Evolutionary conservation across 2,113 vertebrate genomes (phyloP).

Genomic region (Nymphicus hollandicus): DNA sequence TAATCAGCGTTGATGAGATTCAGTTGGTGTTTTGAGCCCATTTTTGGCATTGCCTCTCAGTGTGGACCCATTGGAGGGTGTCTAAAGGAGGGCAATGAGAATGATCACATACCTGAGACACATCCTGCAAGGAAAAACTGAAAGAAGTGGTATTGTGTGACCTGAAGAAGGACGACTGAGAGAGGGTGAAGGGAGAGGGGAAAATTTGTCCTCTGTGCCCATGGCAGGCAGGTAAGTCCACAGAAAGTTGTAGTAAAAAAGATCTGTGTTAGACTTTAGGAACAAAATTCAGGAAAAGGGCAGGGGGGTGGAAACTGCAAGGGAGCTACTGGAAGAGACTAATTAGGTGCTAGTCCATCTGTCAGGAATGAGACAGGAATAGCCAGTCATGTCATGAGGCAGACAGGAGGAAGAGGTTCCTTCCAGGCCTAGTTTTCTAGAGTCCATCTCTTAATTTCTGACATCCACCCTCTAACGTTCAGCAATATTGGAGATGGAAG

Average conservation of each 20-base stretch:
- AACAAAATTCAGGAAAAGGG: neutral
- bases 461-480: neutral
- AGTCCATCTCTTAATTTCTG: neutral
- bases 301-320: rapidly evolving
- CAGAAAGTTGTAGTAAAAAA: neutral
- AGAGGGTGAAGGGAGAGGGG: neutral
- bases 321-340: neutral
- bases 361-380: neutral
- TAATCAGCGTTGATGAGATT: neutral
- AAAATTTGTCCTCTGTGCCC: neutral
- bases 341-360: neutral
- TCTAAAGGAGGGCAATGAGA: neutral
- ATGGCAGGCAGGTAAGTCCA: neutral
- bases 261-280: neutral
- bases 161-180: neutral
- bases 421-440: neutral
- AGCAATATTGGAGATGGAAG: neutral
- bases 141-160: neutral
- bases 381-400: neutral
- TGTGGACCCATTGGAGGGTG: neutral
- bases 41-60: neutral
- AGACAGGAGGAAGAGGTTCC: neutral
- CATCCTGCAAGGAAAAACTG: neutral
- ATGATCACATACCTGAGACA: neutral
- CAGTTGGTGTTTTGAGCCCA: neutral